These are phyloP conservation scores for Gryllus longicercus DNA, from an alignment of 2,888 invertebrate genomes.

Conservation along the genomic window DNA sequence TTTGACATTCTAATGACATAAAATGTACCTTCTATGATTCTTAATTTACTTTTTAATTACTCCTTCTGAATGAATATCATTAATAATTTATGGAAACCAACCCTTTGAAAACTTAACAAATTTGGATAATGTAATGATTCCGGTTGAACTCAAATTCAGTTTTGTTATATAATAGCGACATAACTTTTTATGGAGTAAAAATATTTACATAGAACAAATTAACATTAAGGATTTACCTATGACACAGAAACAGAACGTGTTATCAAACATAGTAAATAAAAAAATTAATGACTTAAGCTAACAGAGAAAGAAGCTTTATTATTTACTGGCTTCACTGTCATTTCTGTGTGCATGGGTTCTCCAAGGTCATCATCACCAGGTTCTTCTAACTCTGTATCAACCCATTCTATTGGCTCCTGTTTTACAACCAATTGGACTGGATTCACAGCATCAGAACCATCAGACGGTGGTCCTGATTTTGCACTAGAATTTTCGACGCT, in stretches of 20 bases:
- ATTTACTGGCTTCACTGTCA: constrained; percentile 65
- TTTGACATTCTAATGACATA: neutral
- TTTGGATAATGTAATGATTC: too few relatives aligned
- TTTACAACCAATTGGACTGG: constrained; percentile 44
- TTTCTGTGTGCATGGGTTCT: constrained; percentile 63
- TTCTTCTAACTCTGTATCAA: constrained; percentile 59
- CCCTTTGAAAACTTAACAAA: too few relatives aligned
- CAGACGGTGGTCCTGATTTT: neutral
- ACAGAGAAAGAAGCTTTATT: neutral
- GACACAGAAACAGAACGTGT: too few relatives aligned
- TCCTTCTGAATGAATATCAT: too few relatives aligned
- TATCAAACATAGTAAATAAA: too few relatives aligned
- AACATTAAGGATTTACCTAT: too few relatives aligned
- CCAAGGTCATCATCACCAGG: constrained; percentile 44
- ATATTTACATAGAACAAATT: too few relatives aligned
- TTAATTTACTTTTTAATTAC: neutral
- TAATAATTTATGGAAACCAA: too few relatives aligned
- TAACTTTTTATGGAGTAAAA: too few relatives aligned
- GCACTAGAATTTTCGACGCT: neutral
- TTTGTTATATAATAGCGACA: too few relatives aligned
- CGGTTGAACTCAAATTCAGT: too few relatives aligned
- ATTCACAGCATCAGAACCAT: constrained; percentile 19
- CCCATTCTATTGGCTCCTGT: constrained; percentile 72
- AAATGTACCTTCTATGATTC: too few relatives aligned
- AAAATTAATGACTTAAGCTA: neutral